Evolutionary conservation across 1,140 invertebrate species (phyloP), one percentile per base, ranked within the genome.

Genomic region (Carposina sasakii): DNA sequence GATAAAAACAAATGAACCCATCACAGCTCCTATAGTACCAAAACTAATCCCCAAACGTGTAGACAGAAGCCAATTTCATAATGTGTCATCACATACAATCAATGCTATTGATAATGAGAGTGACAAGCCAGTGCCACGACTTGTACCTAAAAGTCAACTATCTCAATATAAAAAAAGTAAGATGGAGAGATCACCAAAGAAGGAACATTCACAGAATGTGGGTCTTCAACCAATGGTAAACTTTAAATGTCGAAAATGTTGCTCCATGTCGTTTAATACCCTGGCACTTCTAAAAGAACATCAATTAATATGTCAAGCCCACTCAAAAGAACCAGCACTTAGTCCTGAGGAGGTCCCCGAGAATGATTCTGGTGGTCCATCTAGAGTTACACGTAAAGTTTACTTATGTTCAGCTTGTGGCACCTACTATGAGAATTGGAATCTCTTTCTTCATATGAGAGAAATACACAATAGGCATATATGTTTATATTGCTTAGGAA

Each of bases 341-440:
- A 69, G 74, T 33, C 71, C 71, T 12, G 81, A 86, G 43, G 73
- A 71, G 56, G 52, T 68, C 31, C 60, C 63, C 34, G 82, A 59
- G 51, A 59, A 26, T 37, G 60, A 54, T 31, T 60, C 65, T 20
- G 64, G 75, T 30, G 85, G 85, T 12, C 89, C 88, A 64, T 90
- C 89, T 41, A 87, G 88, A 62, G 88, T 90, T n/a, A 90, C 90
- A 16, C 81, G 91, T 34, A 92, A 92, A 79, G 92, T 93, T 44
- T 94, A 91, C 57, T 71, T 92, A 12, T 95, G 93, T 70, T 90
- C 91, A 8, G 90, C 90, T 0, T 95, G 93, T 72, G 90, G 89
- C 19, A 92, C 89, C 2, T 93, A 94, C 58, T 93, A 93, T 81
- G 92, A 94, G 76, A 92, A 92, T 57, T 94, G 92, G 91, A 93